A percentile compares a stretch with the other conserved stretches of the same genome.
These are phyloP conservation scores for Himalopsyche kuldschensis DNA, from an alignment of 2,888 invertebrate genomes.

Conservation along the genomic window DNA sequence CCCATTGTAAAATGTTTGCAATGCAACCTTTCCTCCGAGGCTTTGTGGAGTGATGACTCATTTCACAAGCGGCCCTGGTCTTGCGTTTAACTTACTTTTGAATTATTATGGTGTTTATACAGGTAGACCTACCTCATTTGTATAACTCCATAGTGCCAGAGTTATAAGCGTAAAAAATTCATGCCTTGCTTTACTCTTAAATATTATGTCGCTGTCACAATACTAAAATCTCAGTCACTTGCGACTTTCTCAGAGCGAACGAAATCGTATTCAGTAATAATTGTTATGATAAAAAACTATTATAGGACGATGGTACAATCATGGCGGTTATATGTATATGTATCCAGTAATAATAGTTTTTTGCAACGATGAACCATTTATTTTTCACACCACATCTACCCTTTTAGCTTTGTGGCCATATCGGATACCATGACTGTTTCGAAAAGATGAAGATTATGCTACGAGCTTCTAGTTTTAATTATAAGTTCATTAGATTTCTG, in stretches of 20 bases:
- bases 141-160: not conserved
- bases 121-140: not conserved
- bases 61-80: constrained; percentile 1
- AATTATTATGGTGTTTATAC: not conserved
- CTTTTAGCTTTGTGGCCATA: too few species aligned
- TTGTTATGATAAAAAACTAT: too few species aligned
- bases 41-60: constrained; percentile 21
- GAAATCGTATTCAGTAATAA: not conserved
- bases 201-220: not conserved
- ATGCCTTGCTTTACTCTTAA: not conserved
- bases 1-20: constrained; percentile 6
- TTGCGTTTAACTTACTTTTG: constrained; percentile 9
- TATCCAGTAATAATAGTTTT: too few species aligned
- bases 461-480: too few species aligned
- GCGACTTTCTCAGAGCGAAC: not conserved
- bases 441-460: too few species aligned
- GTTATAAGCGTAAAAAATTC: not conserved
- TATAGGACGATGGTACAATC: too few species aligned
- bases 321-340: too few species aligned
- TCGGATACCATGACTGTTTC: too few species aligned
- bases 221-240: not conserved
- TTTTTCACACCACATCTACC: too few species aligned
- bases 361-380: too few species aligned
- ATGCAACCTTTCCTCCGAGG: constrained; percentile 8
- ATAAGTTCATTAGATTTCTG: too few species aligned